Percentiles rank a stretch among this genome's conserved stretches.
phyloP scores from a whole-genome alignment of 2,113 vertebrate genomes.

The Callionymus lyra region DNA sequence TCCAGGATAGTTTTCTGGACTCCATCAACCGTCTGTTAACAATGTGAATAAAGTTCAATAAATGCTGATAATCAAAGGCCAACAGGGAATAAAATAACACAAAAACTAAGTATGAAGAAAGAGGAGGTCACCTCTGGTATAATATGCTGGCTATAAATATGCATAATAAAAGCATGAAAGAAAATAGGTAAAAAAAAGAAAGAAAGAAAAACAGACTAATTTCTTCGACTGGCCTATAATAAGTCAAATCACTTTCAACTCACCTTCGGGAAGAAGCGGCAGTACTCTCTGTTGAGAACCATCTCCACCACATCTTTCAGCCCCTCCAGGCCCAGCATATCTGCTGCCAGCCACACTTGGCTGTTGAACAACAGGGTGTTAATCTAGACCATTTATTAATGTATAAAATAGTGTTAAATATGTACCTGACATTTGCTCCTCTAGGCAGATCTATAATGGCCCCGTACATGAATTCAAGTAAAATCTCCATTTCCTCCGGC shows the following conservation, averaged over 20 bases:
- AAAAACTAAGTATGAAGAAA: no score
- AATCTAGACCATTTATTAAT: neutral
- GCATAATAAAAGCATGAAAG: no score
- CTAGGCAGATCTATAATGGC: conserved; percentile 80
- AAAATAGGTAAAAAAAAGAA: neutral
- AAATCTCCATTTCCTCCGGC: conserved; percentile 77
- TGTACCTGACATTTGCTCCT: conserved; percentile 78
- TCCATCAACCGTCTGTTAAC: conserved; percentile 72
- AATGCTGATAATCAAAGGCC: no score
- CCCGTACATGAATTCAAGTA: conserved; percentile 89
- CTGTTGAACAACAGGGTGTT: conserved; percentile 46
- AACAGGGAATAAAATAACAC: no score
- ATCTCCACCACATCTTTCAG: conserved; percentile 84
- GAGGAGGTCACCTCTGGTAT: no score
- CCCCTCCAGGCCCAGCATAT: conserved; percentile 91
- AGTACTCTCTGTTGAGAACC: conserved; percentile 86
- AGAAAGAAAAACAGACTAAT: neutral
- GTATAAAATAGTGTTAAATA: neutral
- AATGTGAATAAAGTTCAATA: neutral
- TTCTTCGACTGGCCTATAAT: no score
- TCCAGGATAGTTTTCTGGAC: conserved; percentile 77
- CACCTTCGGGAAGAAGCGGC: conserved; percentile 93
- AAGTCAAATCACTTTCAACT: neutral
- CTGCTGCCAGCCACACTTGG: conserved; percentile 78
- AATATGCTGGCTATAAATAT: no score